Base-by-base conservation (phyloP, 1,140 invertebrate species). In the Drusus annulatus region DNA sequence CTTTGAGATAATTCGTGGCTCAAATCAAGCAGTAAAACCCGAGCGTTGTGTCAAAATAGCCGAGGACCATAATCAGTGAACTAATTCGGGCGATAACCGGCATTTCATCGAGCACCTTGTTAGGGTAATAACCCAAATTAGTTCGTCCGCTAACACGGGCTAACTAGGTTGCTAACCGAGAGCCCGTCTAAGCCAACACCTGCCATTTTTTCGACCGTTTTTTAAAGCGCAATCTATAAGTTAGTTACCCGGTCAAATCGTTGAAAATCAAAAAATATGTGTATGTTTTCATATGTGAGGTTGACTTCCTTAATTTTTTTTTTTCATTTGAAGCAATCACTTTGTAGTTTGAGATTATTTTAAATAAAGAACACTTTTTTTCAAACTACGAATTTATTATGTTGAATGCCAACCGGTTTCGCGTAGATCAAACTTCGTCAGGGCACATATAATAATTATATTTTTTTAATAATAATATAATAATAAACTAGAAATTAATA, bases 111-210 rank as follows among this genome's bases (percentile, higher is more conserved):
- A 25, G 54, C 62, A 78, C 76, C 81, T 83, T 83, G 81, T 83
- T 83, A 83, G 62, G 74, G 71, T 83, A 83, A 83, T 81, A 83
- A 83, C 77, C 82, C 60, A 81, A 83, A 83, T 83, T 83, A 83
- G 82, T 79, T 76, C 56, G 74, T 80, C 79, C 58, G 78, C 68
- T 82, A 82, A 82, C 78, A 80, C 62, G 63, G 79, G 23, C 73
- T 60, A 81, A 81, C 79, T 81, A 81, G 69, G 19, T 50, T 23
- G 69, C 79, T 63, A 71, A 79, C 76, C 25, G 54, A 58, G 63
- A 56, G n/a, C n/a, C 23, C 10, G 10, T 16, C 50, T 56, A 45
- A n/a, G 25, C 60, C 45, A 15, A 75, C 82, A 83, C 82, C 82
- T 83, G 82, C 79, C 51, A 17, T 80, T 83, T 83, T 80, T 83